phyloP scores from a whole-genome alignment of 1,140 invertebrate genomes.

The Drosophila repletoides region DNA sequence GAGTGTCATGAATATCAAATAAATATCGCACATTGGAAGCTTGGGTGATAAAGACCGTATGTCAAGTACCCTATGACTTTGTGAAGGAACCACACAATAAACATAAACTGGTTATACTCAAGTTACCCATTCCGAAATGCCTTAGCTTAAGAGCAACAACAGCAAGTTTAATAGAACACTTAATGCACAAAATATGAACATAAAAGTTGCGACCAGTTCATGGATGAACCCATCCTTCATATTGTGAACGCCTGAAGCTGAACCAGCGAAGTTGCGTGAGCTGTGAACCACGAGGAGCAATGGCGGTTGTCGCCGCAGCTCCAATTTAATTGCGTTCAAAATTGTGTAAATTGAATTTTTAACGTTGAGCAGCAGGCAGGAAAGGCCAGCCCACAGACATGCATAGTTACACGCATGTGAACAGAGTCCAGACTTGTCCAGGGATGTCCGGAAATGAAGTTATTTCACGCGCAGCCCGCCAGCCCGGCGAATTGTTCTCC shows the following conservation, averaged over 20 bases:
- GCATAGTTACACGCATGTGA: slow-evolving; percentile 73
- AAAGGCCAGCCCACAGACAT: slow-evolving; percentile 34
- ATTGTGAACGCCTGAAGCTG: slow-evolving; percentile 11
- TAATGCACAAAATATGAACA: slow-evolving; percentile 69
- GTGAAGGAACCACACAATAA: slow-evolving; percentile 34
- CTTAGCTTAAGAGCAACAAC: slow-evolving; percentile 7
- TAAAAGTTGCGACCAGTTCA: slow-evolving; percentile 47
- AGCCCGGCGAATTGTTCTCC: slow-evolving; percentile 2
- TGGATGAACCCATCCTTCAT: slow-evolving; percentile 6
- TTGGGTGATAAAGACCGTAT: slow-evolving; percentile 26
- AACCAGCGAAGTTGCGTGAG: slow-evolving; percentile 51
- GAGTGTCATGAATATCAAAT: slow-evolving; percentile 48
- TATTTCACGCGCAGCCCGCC: slow-evolving; percentile 64
- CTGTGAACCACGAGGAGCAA: not conserved
- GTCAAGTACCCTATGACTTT: slow-evolving; percentile 57
- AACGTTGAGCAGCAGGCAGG: slow-evolving; percentile 39
- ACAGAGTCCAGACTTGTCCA: slow-evolving; percentile 22
- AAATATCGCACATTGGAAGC: slow-evolving; percentile 57
- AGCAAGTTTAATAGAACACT: slow-evolving; percentile 66
- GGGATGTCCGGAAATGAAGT: slow-evolving; percentile 62
- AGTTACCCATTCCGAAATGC: not conserved
- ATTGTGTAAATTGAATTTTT: slow-evolving; percentile 80
- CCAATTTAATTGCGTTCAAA: slow-evolving; percentile 73
- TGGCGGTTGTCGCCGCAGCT: not conserved
- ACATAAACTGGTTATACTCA: slow-evolving; percentile 30